Base-by-base conservation (phyloP, 2,888 invertebrate species). In the Himalopsyche anomala region DNA sequence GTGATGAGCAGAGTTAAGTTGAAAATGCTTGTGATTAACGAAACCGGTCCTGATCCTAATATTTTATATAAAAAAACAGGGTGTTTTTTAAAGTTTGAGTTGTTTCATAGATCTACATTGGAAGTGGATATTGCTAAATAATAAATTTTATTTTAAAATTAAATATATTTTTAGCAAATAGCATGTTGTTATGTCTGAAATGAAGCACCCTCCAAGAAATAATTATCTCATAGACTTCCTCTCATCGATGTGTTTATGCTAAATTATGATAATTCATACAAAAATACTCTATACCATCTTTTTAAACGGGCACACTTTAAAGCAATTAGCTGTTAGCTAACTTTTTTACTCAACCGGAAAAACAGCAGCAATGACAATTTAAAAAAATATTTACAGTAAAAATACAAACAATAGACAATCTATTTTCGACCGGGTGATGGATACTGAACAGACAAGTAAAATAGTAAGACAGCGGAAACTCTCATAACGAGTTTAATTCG, bases 151-250 rank as follows among this genome's bases (percentile, higher is more conserved):
- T 28, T 2, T 28, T 28, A 28, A 0, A 15, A 15, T 51, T 4
- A 15, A 51, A 51, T 15, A 19, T 28, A 19, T 62, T 62, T 62
- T 19, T 9, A 62, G 19, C 11, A 62, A 62, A 62, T 4, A 0
- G 62, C 6, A 8, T 62, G 3, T 19, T 28, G n/a, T 6, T 3
- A 62, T 62, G 8, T 19, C 19, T 62, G 19, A 19, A 62, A 62
- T 12, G 2, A 62, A 19, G 28, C 62, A 19, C 62, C 11, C 5
- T 19, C 6, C 0, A 6, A 62, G 28, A 3, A 62, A 19, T 62
- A 62, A 62, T 62, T 62, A 19, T 62, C 28, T 28, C 62, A 11
- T 62, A 62, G 19, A 62, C 62, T 19, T 62, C 62, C 62, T 62
- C 28, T 19, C 11, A 8, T 19, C 3, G 19, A 28, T 11, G 6